Conservation (phyloP, 2,113 vertebrate species). For the Nannobrachium achirus region DNA sequence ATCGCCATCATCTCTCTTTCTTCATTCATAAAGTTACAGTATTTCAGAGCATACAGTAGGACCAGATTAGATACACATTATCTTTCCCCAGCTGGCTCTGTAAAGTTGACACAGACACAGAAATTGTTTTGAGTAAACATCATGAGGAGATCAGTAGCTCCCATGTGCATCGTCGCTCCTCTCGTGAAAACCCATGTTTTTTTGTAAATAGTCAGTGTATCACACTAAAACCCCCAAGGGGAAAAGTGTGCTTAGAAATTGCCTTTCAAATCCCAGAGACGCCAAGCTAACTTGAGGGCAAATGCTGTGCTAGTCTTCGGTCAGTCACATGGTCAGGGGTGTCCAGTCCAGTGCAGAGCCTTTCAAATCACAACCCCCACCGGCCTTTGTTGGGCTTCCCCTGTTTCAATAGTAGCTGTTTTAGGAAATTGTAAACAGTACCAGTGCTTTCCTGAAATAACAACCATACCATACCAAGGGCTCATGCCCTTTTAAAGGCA, state of each 20-base stretch:
- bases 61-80: too few relatives aligned
- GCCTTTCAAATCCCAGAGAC: slow-evolving; percentile 33
- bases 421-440: slow-evolving; percentile 60
- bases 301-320: slow-evolving; percentile 42
- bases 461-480: slow-evolving; percentile 25
- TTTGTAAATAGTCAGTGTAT: slow-evolving; percentile 18
- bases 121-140: too few relatives aligned
- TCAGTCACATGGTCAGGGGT: slow-evolving; percentile 58
- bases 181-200: slow-evolving; percentile 3
- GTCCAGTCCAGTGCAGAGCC: slow-evolving; percentile 38
- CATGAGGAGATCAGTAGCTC: slow-evolving; percentile 10
- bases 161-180: not conserved
- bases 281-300: slow-evolving; percentile 58
- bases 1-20: too few relatives aligned
- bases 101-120: too few relatives aligned
- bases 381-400: slow-evolving; percentile 54
- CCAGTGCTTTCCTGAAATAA: slow-evolving; percentile 53
- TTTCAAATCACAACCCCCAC: slow-evolving; percentile 46
- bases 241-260: slow-evolving; percentile 9
- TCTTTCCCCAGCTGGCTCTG: too few relatives aligned
- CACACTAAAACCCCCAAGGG: slow-evolving; percentile 17
- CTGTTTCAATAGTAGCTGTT: slow-evolving; percentile 59
- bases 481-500: slow-evolving; percentile 61
- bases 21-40: too few relatives aligned
- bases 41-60: too few relatives aligned